Percentiles rank a stretch among this genome's conserved stretches.
phyloP scores from a whole-genome alignment of 2,797 vertebrate species.

The Gallinago nigripennis region DNA sequence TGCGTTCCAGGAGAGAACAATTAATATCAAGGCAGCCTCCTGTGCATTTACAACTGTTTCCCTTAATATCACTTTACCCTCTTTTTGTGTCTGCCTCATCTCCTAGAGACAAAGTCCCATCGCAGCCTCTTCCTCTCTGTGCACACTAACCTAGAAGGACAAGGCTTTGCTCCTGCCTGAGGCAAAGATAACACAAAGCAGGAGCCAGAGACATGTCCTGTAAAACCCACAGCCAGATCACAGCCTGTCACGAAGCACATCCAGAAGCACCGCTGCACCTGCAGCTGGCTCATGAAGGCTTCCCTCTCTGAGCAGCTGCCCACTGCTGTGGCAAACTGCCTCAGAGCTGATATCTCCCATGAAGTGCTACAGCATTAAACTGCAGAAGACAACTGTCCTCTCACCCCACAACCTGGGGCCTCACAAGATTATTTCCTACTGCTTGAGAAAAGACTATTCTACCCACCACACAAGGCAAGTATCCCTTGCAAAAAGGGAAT shows the following conservation, averaged over 20 bases:
- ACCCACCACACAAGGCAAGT: background rate
- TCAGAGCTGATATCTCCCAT: background rate
- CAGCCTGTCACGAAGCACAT: background rate
- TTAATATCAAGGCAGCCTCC: background rate
- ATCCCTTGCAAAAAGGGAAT: background rate
- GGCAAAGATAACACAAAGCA: background rate
- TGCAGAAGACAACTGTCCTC: background rate
- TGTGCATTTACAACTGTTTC: background rate
- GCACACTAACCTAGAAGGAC: background rate
- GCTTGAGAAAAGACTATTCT: background rate
- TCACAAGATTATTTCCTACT: fast-evolving
- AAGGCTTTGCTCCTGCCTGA: background rate
- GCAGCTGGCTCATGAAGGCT: background rate
- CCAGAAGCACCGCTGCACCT: background rate
- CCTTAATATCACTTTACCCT: background rate
- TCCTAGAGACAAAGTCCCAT: background rate
- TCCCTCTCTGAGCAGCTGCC: background rate
- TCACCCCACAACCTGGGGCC: background rate
- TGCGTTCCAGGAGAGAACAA: constrained; percentile 62
- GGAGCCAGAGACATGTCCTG: background rate
- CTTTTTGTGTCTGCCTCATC: background rate
- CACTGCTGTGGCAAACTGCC: background rate
- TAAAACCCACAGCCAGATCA: background rate
- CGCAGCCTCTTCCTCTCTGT: background rate
- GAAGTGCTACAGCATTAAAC: background rate